Evolutionary conservation across 2,888 invertebrate genomes (phyloP).

Genomic region (Chloroclystis v-ata): DNA sequence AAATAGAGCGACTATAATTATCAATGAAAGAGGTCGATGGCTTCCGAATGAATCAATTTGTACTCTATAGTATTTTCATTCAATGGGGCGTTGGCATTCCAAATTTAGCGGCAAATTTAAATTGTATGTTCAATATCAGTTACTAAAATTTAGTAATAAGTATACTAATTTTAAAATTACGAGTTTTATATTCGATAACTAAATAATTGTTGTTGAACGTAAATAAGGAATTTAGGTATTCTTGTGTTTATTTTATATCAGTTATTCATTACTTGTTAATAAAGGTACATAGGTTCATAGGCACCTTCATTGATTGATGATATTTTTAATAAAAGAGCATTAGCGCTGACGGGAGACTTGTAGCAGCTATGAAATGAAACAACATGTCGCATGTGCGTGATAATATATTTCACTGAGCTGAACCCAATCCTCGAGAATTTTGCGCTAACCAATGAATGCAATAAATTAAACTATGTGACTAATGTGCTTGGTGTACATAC

Average conservation of each 20-base stretch:
- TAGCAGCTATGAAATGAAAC: conserved; percentile 48
- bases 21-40: conserved; percentile 15
- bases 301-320: too few relatives aligned
- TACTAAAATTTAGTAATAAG: too few relatives aligned
- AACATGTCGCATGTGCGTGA: conserved; percentile 72
- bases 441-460: conserved; percentile 65
- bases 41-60: conserved; percentile 12
- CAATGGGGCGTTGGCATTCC: conserved; percentile 1
- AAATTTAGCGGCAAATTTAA: conserved; percentile 17
- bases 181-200: too few relatives aligned
- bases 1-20: conserved; percentile 8
- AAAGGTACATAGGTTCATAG: too few relatives aligned
- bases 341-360: too few relatives aligned
- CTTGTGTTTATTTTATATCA: too few relatives aligned
- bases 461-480: conserved; percentile 65
- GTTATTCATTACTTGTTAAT: too few relatives aligned
- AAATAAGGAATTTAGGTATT: too few relatives aligned
- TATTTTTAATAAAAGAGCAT: too few relatives aligned
- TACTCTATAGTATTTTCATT: conserved; percentile 9
- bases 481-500: conserved; percentile 59
- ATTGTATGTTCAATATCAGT: neutral
- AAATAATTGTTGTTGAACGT: too few relatives aligned
- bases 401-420: conserved; percentile 72
- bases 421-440: conserved; percentile 65
- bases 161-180: too few relatives aligned